Evolutionary conservation across 2,888 invertebrate species (phyloP), one percentile per base, ranked within the genome.

Genomic region (Apodemia zela): DNA sequence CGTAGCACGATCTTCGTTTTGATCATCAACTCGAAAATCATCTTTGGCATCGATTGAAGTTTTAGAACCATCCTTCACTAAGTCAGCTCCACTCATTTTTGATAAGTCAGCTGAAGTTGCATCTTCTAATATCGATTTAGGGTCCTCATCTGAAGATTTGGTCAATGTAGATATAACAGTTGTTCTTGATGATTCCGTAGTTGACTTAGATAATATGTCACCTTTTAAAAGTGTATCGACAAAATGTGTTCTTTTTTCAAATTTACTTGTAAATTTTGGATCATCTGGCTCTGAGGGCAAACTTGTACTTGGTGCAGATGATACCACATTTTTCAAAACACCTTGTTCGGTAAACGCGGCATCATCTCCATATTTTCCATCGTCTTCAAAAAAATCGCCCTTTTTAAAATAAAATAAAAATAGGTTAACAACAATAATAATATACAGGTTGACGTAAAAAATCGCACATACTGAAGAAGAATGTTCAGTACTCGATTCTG

Each of bases 161-260:
- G 89, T 89, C 59, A 91, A 74, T 3, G 89, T 84, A 3, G 90
- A 91, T 58, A 91, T 76, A 0, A 91, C 90, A 42, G 91, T 91
- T 1, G 91, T 91, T 1, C 90, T 87, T 18, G 91, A 89, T 2
- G 91, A 89, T 72, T 88, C 91, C n/a, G 90, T 90, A 4, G 91
- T 91, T 1, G 91, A 91, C 69, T 90, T 91, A 6, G 90, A 91
- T 10, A 86, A 79, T 63, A 89, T 77, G 64, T 89, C 90, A 47
- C 87, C 78, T 15, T 76, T 79, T 57, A 81, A 67, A 65, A 88
- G 65, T 63, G 77, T 84, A 45, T 88, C 87, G 6, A 83, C 81
- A 71, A 81, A 82, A 33, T 83, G 78, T 10, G 81, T 80, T 71
- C 82, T 87, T 64, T 85, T 88, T 0, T 73, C 68, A 60, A 73